Evolutionary conservation across 2,797 vertebrate species (phyloP), one percentile per base, ranked within the genome.

Genomic region (Carcharodon carcharias): DNA sequence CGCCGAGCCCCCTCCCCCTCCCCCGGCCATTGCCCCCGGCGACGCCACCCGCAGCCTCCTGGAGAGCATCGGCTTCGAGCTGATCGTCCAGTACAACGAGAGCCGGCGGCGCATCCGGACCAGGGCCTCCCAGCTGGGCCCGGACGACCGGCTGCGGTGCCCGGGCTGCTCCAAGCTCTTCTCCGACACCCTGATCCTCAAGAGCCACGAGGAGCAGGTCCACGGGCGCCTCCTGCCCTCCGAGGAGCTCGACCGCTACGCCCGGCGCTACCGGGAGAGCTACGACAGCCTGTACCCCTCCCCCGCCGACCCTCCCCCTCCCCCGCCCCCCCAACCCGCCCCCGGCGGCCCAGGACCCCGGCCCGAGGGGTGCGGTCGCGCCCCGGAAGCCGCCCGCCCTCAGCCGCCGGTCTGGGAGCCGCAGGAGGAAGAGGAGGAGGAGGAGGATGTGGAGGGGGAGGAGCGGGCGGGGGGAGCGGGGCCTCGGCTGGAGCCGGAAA

Each of bases 51-150:
- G 99, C 98, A 99, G 99, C 97, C 97, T 99, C 97, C 98, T 99
- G 97, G 99, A 99, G 97, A 99, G 99, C 97, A 99, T 99, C 96
- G 99, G 99, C 96, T 99, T 99, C 97, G 99, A 99, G 97, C 98
- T 99, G 96, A 99, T 99, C 96, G 99, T 99, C 97, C 99, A 99
- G 96, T 99, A 99, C 97, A 99, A 99, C 0, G 99, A 99, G 98
- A 99, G 99, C 97, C 1, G 73, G 31, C 0, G 6, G 35, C 9
- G 65, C 21, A 65, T 4, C 18, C 65, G 67, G 65, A 4, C 18
- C 18, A 21, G 65, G 65, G 65, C 65, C 4, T 3, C 1, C 1
- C 65, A 21, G 14, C 63, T 99, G 99, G 99, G 99, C 96, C 98
- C 98, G 96, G 98, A 98, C 58, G 98, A 12, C 9, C 31, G 73